phyloP scores from a whole-genome alignment of 2,888 invertebrate genomes.

The Drosophila suboccidentalis region DNA sequence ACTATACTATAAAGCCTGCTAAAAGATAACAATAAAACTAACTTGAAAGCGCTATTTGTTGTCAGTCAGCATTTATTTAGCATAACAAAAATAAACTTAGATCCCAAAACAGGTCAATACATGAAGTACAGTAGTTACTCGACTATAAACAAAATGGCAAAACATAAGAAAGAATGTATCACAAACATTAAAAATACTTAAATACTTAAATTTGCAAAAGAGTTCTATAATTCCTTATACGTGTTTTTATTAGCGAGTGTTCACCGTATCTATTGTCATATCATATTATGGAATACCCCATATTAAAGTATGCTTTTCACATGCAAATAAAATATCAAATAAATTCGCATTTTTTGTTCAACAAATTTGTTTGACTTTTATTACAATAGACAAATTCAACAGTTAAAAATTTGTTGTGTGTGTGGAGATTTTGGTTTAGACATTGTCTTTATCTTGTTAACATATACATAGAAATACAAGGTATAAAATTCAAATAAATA shows the following conservation, averaged over 20 bases:
- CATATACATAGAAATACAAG: constrained; percentile 1
- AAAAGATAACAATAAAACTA: constrained; percentile 26
- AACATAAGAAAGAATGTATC: neutral
- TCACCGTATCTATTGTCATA: constrained; percentile 17
- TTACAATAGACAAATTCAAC: constrained; percentile 27
- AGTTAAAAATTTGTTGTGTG: constrained; percentile 4
- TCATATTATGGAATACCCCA: constrained; percentile 5
- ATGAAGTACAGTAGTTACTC: constrained; percentile 8
- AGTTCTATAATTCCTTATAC: neutral
- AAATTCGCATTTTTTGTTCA: constrained; percentile 35
- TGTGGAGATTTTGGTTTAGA: constrained; percentile 25
- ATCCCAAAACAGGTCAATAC: constrained; percentile 1
- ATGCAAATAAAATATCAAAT: constrained; percentile 38
- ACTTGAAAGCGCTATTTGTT: constrained; percentile 23
- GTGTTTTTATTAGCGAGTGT: neutral
- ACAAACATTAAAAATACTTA: neutral
- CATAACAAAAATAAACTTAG: constrained; percentile 33
- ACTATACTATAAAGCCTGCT: neutral
- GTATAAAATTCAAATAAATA: constrained; percentile 36
- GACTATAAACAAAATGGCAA: neutral
- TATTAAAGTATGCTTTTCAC: constrained; percentile 16
- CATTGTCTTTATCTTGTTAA: constrained; percentile 26
- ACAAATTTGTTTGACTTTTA: constrained; percentile 9
- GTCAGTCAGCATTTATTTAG: constrained; percentile 9
- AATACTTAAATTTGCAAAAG: neutral